phyloP scores from a whole-genome alignment of 1,140 invertebrate species.

The Papilio helenus region DNA sequence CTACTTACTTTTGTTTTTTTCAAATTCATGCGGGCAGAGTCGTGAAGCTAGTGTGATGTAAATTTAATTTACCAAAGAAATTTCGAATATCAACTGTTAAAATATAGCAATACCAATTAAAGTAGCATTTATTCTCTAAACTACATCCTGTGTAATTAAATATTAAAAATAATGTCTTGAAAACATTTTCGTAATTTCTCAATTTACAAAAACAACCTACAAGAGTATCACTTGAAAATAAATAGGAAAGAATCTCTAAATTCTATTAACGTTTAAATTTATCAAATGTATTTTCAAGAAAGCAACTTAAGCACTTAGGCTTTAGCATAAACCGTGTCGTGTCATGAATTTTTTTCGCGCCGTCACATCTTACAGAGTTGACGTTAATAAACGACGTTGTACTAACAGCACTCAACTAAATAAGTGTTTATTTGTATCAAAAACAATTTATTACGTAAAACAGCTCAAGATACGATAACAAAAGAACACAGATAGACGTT shows the following conservation, averaged over 20 bases:
- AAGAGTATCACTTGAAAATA: not conserved
- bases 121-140: too few relatives aligned
- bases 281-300: slow-evolving; percentile 24
- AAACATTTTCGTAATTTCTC: not conserved
- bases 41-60: too few relatives aligned
- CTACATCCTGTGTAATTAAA: too few relatives aligned
- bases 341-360: slow-evolving; percentile 13
- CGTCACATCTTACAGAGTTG: slow-evolving; percentile 14
- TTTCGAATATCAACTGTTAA: too few relatives aligned
- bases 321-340: slow-evolving; percentile 18
- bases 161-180: too few relatives aligned
- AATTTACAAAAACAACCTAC: not conserved
- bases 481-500: not conserved
- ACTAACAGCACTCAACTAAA: slow-evolving; percentile 16
- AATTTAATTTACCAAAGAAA: too few relatives aligned
- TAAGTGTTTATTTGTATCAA: slow-evolving; percentile 16
- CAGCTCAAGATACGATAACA: not conserved
- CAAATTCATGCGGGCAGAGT: too few relatives aligned
- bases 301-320: slow-evolving; percentile 23
- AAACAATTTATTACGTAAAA: slow-evolving; percentile 19
- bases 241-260: not conserved
- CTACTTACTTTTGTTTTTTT: too few relatives aligned
- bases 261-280: slow-evolving; percentile 11
- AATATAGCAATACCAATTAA: too few relatives aligned
- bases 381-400: slow-evolving; percentile 22